These are phyloP conservation scores for Schizopygopsis pylzovi DNA, from an alignment of 2,797 vertebrate species.

Conservation along the genomic window DNA sequence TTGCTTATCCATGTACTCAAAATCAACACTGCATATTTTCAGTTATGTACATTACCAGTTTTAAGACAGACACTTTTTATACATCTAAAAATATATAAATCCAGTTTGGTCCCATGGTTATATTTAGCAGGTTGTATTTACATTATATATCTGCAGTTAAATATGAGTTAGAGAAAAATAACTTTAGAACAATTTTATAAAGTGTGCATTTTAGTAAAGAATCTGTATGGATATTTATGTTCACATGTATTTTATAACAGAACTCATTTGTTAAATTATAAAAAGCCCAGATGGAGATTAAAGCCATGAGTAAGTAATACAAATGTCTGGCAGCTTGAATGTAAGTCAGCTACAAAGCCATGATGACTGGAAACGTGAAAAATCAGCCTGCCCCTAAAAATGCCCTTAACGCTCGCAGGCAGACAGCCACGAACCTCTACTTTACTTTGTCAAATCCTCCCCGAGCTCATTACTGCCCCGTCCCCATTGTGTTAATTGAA, in stretches of 20 bases:
- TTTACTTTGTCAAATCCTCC: constrained; percentile 71
- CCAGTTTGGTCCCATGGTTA: background rate
- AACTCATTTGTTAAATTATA: background rate
- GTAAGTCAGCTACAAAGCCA: constrained; percentile 53
- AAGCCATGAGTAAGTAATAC: constrained; percentile 10
- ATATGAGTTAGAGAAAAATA: background rate
- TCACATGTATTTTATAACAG: background rate
- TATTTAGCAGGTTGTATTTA: background rate
- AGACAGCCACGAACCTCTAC: constrained; percentile 69
- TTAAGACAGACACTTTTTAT: background rate
- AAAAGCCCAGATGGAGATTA: background rate
- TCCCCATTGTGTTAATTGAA: constrained; percentile 82
- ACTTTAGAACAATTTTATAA: background rate
- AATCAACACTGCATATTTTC: background rate
- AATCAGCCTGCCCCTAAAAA: constrained; percentile 66
- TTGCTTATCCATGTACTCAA: background rate
- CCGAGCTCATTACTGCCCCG: constrained; percentile 74
- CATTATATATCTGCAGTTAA: background rate
- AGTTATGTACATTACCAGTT: background rate
- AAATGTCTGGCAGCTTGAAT: constrained; percentile 22
- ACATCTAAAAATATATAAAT: background rate
- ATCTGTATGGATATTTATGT: background rate
- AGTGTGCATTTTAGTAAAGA: background rate
- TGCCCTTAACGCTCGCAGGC: constrained; percentile 68
- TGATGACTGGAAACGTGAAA: constrained; percentile 68